Conservation (phyloP, 2,888 invertebrate species). For the Pterostichus niger region DNA sequence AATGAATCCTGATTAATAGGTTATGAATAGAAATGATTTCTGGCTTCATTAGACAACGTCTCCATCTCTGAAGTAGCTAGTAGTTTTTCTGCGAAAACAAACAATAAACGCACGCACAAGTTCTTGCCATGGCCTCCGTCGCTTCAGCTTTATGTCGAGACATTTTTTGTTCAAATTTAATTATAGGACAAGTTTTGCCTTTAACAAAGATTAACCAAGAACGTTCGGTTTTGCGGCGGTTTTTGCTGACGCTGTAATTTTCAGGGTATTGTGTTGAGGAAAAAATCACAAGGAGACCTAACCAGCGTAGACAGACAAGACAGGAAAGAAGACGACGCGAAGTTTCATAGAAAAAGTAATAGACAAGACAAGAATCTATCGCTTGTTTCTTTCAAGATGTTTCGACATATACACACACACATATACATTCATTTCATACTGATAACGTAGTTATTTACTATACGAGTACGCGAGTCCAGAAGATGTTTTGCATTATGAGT, state of each 20-base stretch:
- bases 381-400: not conserved
- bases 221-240: conserved; percentile 56
- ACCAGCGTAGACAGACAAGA: conserved; percentile 15
- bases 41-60: too few relatives aligned
- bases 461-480: too few relatives aligned
- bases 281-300: conserved; percentile 48
- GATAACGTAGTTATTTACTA: too few relatives aligned
- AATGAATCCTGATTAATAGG: too few relatives aligned
- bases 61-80: not conserved
- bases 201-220: conserved; percentile 63
- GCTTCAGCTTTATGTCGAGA: not conserved
- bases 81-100: not conserved
- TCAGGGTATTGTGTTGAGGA: conserved; percentile 54
- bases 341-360: conserved; percentile 12
- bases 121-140: not conserved
- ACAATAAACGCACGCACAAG: conserved; percentile 19
- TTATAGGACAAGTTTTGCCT: conserved; percentile 62
- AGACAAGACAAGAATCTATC: not conserved
- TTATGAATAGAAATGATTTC: too few relatives aligned
- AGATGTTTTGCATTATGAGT: too few relatives aligned
- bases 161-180: conserved; percentile 62
- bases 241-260: conserved; percentile 59
- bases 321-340: conserved; percentile 2
- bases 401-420: too few relatives aligned
- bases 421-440: too few relatives aligned